These are phyloP conservation scores for Pangasius sanitwongsei DNA, from an alignment of 2,797 vertebrate species.

Conservation along the genomic window DNA sequence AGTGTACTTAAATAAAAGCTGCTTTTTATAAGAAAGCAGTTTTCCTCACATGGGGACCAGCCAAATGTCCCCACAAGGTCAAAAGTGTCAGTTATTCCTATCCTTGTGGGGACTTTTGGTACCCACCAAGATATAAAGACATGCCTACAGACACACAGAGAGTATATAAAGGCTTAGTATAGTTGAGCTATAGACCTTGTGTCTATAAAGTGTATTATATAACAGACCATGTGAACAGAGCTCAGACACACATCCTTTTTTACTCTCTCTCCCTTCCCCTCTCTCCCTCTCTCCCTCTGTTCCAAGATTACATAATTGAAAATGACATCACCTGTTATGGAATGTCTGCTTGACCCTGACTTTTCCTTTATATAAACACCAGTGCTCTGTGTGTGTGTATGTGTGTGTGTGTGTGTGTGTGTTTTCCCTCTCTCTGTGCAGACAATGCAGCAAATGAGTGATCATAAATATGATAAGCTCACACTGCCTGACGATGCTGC, in stretches of 20 bases:
- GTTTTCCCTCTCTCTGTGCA: slow-evolving; percentile 61
- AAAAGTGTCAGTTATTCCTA: not conserved
- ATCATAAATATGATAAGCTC: slow-evolving; percentile 95
- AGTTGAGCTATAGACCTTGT: not conserved
- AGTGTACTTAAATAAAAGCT: not conserved
- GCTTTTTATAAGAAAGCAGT: not conserved
- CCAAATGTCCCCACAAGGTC: not conserved
- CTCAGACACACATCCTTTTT: not conserved
- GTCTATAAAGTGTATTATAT: not conserved
- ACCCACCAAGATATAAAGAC: not conserved
- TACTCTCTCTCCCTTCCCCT: not conserved
- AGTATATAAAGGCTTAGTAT: not conserved
- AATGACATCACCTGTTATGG: slow-evolving; percentile 72
- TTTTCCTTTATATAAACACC: slow-evolving; percentile 65
- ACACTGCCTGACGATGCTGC: slow-evolving; percentile 89
- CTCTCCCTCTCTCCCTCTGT: not conserved
- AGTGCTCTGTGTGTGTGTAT: slow-evolving; percentile 1
- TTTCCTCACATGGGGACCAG: not conserved
- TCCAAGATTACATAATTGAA: slow-evolving; percentile 73
- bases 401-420: slow-evolving; percentile 30
- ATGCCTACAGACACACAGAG: not conserved
- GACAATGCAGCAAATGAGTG: slow-evolving; percentile 98
- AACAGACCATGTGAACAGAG: not conserved
- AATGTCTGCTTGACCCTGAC: slow-evolving; percentile 70
- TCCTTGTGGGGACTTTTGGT: not conserved